Evolutionary conservation across 2,888 invertebrate genomes (phyloP), one percentile per base, ranked within the genome.

Genomic region (Xestia ashworthii): DNA sequence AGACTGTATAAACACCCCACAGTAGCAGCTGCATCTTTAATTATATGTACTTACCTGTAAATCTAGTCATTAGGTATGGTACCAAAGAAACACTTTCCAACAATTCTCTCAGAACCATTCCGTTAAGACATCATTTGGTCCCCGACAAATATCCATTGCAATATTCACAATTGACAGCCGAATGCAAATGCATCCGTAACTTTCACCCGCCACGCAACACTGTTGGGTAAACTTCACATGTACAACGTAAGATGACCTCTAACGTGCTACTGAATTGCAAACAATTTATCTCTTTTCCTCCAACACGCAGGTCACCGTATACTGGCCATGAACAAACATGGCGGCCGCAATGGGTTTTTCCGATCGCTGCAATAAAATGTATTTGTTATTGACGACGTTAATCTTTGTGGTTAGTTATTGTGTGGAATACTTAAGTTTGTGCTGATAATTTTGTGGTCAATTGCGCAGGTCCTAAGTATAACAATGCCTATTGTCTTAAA

Each of bases 141-240:
- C 62, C 58, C 62, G 68, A 58, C 70, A 71, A 71, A 83, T 69
- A 82, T 83, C 78, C 76, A 77, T 81, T 62, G 81, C 68, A 75
- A 64, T 76, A 79, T 70, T 71, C 74, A 55, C 74, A 71, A 80
- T 72, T 81, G 76, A 82, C 74, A 77, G 69, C 60, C 62, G 50
- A 87, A 85, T 85, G 84, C 84, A 88, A 90, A 90, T 86, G 82
- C 79, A 84, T 87, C 80, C 79, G 83, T 75, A 83, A 87, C 90
- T 90, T 90, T 90, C 90, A 82, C 90, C 77, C 6, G 62, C 70
- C 79, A 84, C 89, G 84, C 80, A 88, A 87, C 83, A 76, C 68
- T 78, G 74, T 89, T 89, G 84, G 19, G 84, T 77, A 89, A 89
- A 88, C 83, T 44, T 16, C 44, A 41, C 74, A 64, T 22, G 44